Base-by-base conservation (phyloP, 2,113 vertebrate species). In the Myrmecobius fasciatus region DNA sequence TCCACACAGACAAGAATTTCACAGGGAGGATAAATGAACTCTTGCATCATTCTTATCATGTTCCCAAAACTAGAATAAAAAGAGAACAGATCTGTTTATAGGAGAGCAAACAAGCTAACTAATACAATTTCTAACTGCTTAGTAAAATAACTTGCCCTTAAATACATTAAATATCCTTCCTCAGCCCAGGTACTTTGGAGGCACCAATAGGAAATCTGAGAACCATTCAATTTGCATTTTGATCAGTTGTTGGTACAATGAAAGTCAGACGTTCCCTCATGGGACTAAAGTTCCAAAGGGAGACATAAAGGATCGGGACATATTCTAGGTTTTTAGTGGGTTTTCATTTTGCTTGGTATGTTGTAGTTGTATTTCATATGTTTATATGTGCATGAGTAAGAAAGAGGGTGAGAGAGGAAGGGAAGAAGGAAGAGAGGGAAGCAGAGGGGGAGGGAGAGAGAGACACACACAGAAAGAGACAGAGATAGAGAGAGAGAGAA, bases 321-420 rank as follows among this genome's bases (percentile, higher is more conserved):
- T 93, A 11, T 51, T 91, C 92, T 67, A 1, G 53, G 3, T 46
- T 96, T 53, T 92, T 51, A 53, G 53, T 7, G 46, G 60, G 89
- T 56, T 93, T 96, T 91, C 92, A 96, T 26, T 96, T 97, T 75
- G 96, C 52, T 25, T 48, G 31, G 0, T 88, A 93, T 96, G 52
- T 48, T 91, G 89, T 94, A 25, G 48, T 95, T 51, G 95, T 92
- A 92, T 60, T 60, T 11, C 36, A 17, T 67, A 17, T 67, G 31
- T 67, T 14, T 67, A 31, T 31, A 43, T 8, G 20, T 43, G n/a
- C 2, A 0, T 22, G 12, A 20, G 25, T 26, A 5, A 25, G 53
- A 25, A 25, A 25, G 25, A 25, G 53, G 1, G 24, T 0, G 3
- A 25, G 53, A 5, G 53, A 8, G 3, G 6, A 24, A 8, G 24